These are phyloP conservation scores for Platyscapa corneri DNA, from an alignment of 1,140 invertebrate genomes.

Conservation along the genomic window DNA sequence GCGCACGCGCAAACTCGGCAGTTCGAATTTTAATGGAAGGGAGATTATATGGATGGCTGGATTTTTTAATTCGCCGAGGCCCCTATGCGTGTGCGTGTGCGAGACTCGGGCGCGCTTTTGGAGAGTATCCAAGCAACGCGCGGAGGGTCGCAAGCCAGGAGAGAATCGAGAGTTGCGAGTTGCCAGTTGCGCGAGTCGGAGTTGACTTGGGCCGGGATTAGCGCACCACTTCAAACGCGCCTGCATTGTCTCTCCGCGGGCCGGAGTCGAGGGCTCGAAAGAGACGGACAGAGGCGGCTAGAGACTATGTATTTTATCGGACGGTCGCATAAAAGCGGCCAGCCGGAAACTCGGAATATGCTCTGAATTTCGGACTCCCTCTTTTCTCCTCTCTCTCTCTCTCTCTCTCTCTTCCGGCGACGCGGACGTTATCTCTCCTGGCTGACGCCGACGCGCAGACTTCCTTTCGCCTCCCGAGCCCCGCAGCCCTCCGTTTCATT, in stretches of 20 bases:
- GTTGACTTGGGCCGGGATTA: conserved; percentile 12
- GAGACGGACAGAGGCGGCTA: not conserved
- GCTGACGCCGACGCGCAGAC: not conserved
- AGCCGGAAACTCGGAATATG: conserved; percentile 55
- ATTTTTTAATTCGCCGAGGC: conserved; percentile 48
- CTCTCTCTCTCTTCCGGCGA: conserved; percentile 21
- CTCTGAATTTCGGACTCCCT: conserved; percentile 50
- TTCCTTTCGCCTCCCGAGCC: not conserved
- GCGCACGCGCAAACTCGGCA: not conserved
- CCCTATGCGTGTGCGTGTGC: not conserved
- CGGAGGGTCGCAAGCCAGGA: conserved; percentile 22
- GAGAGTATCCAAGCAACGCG: conserved; percentile 52
- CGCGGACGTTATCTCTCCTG: conserved; percentile 5
- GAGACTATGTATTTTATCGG: conserved; percentile 52
- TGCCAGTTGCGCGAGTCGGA: no score
- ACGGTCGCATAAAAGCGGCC: conserved; percentile 54
- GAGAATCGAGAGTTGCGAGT: not conserved
- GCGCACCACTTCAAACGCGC: conserved; percentile 25
- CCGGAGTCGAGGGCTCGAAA: not conserved
- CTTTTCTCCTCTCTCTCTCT: conserved; percentile 30
- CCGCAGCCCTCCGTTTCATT: no score
- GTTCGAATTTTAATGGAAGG: conserved; percentile 36
- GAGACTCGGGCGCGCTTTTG: not conserved
- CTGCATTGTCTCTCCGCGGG: conserved; percentile 27
- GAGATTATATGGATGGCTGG: conserved; percentile 43